Evolutionary conservation across 2,797 vertebrate genomes (phyloP).

Genomic region (Sebastes itinus): DNA sequence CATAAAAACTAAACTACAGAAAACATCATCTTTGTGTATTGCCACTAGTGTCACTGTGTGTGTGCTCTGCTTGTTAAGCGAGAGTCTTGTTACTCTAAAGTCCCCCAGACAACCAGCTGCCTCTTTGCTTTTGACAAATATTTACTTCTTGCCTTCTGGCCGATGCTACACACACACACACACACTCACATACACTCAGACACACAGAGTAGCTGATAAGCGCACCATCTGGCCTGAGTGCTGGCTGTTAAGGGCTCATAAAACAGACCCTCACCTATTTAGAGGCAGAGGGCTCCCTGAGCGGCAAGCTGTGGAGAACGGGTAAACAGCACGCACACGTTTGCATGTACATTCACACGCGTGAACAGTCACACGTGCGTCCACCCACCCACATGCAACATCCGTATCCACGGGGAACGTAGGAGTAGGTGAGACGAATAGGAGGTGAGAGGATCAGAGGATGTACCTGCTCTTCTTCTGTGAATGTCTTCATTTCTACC

Average conservation of each 20-base stretch:
- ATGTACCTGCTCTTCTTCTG: slow-evolving; percentile 37
- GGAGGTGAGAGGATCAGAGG: slow-evolving; percentile 44
- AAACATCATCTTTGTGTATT: background rate
- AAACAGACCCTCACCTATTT: slow-evolving; percentile 69
- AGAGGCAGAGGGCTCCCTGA: slow-evolving; percentile 43
- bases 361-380: background rate
- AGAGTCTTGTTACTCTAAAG: slow-evolving; percentile 50
- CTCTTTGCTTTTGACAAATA: slow-evolving; percentile 78
- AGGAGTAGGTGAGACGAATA: slow-evolving; percentile 34
- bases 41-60: background rate
- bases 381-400: slow-evolving; percentile 15
- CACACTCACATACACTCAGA: slow-evolving; percentile 33
- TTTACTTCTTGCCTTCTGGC: slow-evolving; percentile 75
- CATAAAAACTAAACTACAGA: background rate
- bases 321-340: slow-evolving; percentile 23
- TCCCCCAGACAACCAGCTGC: slow-evolving; percentile 71
- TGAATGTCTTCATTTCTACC: slow-evolving; percentile 8
- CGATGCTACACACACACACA: slow-evolving; percentile 9
- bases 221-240: slow-evolving; percentile 79
- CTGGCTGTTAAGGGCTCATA: slow-evolving; percentile 79
- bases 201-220: slow-evolving; percentile 72
- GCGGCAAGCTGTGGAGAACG: slow-evolving; percentile 8
- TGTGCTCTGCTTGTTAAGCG: slow-evolving; percentile 45
- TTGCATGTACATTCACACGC: background rate
- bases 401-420: slow-evolving; percentile 21